Conservation (phyloP, 1,140 invertebrate species). For the Drosophila tristis region DNA sequence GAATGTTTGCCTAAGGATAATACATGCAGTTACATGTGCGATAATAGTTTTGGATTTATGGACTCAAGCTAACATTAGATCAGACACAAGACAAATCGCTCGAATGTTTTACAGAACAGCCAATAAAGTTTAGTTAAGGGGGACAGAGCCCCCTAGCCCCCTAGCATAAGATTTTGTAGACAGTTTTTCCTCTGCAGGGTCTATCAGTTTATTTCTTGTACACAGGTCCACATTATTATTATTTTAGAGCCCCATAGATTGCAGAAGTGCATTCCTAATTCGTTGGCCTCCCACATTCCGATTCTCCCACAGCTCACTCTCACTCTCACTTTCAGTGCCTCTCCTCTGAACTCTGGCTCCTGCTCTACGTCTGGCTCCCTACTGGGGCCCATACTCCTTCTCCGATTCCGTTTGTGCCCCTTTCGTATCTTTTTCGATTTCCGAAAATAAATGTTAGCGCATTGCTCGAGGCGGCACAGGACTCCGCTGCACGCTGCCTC, state of each 20-base stretch:
- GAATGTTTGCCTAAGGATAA: no score
- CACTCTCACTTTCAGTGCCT: constrained; percentile 60
- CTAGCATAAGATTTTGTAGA: no score
- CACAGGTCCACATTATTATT: no score
- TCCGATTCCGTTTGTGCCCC: not conserved
- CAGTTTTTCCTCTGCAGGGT: not conserved
- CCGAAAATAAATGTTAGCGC: constrained; percentile 74
- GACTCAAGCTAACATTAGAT: no score
- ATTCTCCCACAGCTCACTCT: constrained; percentile 41
- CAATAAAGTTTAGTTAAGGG: no score
- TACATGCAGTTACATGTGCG: no score
- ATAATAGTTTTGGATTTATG: no score
- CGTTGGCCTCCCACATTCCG: not conserved
- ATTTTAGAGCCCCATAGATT: not conserved
- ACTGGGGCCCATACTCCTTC: no score
- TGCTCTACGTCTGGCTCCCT: constrained; percentile 1
- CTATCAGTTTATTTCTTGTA: no score
- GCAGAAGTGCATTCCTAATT: constrained; percentile 29
- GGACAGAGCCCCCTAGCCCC: no score
- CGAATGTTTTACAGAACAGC: no score
- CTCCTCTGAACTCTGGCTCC: constrained; percentile 6
- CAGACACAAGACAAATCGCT: not conserved
- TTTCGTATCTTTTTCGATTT: constrained; percentile 69
- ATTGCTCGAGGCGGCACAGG: constrained; percentile 54
- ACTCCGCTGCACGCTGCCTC: constrained; percentile 9